These are phyloP conservation scores for Druon quercuslanigerum DNA, from an alignment of 1,140 invertebrate species.

Conservation along the genomic window DNA sequence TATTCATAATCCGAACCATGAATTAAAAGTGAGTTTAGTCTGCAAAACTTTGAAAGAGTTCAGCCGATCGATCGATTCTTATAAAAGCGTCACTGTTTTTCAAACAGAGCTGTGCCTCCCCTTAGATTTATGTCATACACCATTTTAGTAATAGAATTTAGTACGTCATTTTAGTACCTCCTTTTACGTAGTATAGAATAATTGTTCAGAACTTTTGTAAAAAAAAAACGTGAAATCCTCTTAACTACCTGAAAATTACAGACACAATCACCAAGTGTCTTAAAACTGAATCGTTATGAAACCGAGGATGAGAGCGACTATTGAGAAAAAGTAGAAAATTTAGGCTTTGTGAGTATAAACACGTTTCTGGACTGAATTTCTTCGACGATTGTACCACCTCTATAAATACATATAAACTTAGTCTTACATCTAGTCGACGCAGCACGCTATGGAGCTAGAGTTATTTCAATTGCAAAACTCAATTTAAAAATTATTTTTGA, in stretches of 20 bases:
- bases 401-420: slow-evolving; percentile 19
- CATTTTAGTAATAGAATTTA: slow-evolving; percentile 9
- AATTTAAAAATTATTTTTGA: background rate
- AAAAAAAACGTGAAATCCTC: slow-evolving; percentile 1
- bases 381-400: slow-evolving; percentile 12
- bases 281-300: background rate
- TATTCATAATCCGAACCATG: slow-evolving; percentile 27
- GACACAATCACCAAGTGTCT: background rate
- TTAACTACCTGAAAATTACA: slow-evolving; percentile 28
- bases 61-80: slow-evolving; percentile 6
- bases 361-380: slow-evolving; percentile 22
- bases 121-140: slow-evolving; percentile 12
- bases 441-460: slow-evolving; percentile 13
- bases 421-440: slow-evolving; percentile 24
- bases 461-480: background rate
- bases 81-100: background rate
- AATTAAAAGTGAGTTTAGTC: slow-evolving; percentile 20
- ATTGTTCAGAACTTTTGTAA: background rate
- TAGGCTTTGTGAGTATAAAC: slow-evolving; percentile 21
- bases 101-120: background rate
- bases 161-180: slow-evolving; percentile 5
- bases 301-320: background rate
- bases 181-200: background rate
- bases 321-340: slow-evolving; percentile 27
- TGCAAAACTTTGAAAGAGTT: slow-evolving; percentile 16